Evolutionary conservation across 2,797 vertebrate genomes (phyloP), one percentile per base, ranked within the genome.

Genomic region (Pangasius sanitwongsei): DNA sequence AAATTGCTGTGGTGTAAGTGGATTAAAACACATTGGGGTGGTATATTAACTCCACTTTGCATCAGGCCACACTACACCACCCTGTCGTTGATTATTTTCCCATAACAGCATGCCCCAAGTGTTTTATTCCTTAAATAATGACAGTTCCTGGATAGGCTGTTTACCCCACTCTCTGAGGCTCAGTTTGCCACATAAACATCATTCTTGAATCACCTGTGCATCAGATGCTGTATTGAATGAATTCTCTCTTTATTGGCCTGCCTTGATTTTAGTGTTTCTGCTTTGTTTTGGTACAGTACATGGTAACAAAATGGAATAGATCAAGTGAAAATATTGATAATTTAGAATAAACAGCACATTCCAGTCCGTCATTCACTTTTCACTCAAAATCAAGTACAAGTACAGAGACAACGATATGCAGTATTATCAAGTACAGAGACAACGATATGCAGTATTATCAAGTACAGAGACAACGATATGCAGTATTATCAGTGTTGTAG

Each of bases 401-500:
- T 7, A 44, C 44, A 44, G 41, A 41, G 41, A 41, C 41, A 41
- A 41, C 4, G 41, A 41, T 41, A 41, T 3, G 41, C 41, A 41
- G 41, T 41, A 41, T 41, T 41, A 41, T 41, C 41, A 41, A 41
- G 41, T 41, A 41, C 41, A 41, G 41, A 44, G 44, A 44, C 44
- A 44, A 44, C 6, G 44, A 44, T 44, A 44, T 44, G 44, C 44
- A 44, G 44, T 44, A 44, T 44, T 44, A 44, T 44, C 44, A 48
- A 48, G 44, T 48, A 48, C 48, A 48, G 48, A 48, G 8, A 48
- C 8, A 9, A 48, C 8, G 48, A 48, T 48, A 48, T 48, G 48
- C 48, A 48, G 48, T 86, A 80, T 91, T 91, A 92, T 93, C 88
- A 92, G 87, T 88, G 78, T 74, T 86, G 81, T 89, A 88, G 84